Evolutionary conservation across 1,140 invertebrate genomes (phyloP).

Genomic region (Megathymus violae): DNA sequence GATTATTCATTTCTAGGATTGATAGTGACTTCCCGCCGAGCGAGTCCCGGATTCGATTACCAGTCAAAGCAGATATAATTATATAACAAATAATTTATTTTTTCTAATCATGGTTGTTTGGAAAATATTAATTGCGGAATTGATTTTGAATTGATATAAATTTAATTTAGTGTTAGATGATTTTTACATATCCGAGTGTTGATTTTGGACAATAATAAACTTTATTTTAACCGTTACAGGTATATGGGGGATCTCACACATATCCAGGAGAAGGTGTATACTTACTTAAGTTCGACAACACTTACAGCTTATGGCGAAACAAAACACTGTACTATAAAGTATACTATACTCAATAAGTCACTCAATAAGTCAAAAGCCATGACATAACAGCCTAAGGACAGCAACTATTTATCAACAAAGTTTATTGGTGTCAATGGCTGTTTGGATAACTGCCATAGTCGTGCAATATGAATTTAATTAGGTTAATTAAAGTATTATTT

Average conservation of each 20-base stretch:
- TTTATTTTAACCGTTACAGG: conserved; percentile 87
- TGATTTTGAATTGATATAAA: too few species aligned
- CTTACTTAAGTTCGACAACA: conserved; percentile 99
- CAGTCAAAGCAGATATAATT: too few species aligned
- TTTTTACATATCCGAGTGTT: too few species aligned
- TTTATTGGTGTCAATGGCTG: conserved; percentile 11
- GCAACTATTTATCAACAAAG: conserved; percentile 3
- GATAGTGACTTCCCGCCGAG: too few species aligned
- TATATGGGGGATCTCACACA: conserved; percentile 97
- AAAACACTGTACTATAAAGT: conserved; percentile 99
- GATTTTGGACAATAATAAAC: too few species aligned
- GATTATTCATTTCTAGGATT: too few species aligned
- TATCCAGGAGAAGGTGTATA: conserved; percentile 99
- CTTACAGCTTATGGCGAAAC: conserved; percentile 99
- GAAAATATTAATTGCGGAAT: too few species aligned
- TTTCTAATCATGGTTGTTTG: too few species aligned
- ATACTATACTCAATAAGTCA: conserved; percentile 92
- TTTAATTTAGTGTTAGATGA: too few species aligned
- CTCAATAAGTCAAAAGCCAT: conserved; percentile 37
- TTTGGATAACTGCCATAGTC: conserved; percentile 3
- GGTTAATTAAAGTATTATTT: too few species aligned
- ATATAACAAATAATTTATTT: too few species aligned
- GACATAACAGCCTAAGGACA: conserved; percentile 38
- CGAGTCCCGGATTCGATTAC: too few species aligned
- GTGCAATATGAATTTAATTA: conserved; percentile 42